These are phyloP conservation scores for Andricus quercusramuli DNA, from an alignment of 2,888 invertebrate genomes.

Conservation along the genomic window DNA sequence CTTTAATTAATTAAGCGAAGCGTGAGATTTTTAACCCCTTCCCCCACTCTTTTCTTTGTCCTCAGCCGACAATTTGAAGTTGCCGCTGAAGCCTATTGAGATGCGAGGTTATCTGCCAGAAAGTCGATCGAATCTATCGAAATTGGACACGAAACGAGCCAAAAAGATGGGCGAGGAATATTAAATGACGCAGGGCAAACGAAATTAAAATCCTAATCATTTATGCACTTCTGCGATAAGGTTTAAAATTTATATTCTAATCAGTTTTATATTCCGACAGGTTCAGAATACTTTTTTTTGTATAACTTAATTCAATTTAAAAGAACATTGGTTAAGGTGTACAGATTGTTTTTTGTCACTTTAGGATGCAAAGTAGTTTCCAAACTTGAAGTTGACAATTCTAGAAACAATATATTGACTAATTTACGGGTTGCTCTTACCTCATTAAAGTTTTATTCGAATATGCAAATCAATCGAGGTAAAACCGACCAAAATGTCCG, in stretches of 20 bases:
- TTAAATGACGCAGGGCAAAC: not conserved
- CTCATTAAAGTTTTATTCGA: conserved; percentile 39
- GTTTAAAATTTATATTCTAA: not conserved
- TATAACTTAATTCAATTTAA: conserved; percentile 5
- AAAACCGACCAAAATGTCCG: conserved; percentile 14
- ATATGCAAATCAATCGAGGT: conserved; percentile 25
- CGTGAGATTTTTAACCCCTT: conserved; percentile 73
- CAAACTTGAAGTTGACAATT: conserved; percentile 33
- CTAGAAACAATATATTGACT: conserved; percentile 34
- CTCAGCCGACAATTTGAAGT: conserved; percentile 61
- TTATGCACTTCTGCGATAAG: not conserved
- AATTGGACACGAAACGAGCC: conserved; percentile 38
- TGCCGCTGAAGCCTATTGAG: conserved; percentile 58
- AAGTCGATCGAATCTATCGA: conserved; percentile 67
- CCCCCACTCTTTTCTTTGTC: conserved; percentile 58
- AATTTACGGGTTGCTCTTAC: conserved; percentile 8
- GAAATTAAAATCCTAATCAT: not conserved
- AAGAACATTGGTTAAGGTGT: conserved; percentile 1
- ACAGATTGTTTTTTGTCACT: conserved; percentile 9
- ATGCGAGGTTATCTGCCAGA: conserved; percentile 52
- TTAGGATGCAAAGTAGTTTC: not conserved
- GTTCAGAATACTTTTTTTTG: not conserved
- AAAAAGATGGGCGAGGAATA: conserved; percentile 32
- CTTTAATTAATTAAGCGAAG: conserved; percentile 76
- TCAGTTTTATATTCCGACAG: not conserved